A percentile compares a stretch with the other conserved stretches of the same genome.
These are phyloP conservation scores for Hirtodrosophila duncani DNA, from an alignment of 2,888 invertebrate species.

Conservation along the genomic window DNA sequence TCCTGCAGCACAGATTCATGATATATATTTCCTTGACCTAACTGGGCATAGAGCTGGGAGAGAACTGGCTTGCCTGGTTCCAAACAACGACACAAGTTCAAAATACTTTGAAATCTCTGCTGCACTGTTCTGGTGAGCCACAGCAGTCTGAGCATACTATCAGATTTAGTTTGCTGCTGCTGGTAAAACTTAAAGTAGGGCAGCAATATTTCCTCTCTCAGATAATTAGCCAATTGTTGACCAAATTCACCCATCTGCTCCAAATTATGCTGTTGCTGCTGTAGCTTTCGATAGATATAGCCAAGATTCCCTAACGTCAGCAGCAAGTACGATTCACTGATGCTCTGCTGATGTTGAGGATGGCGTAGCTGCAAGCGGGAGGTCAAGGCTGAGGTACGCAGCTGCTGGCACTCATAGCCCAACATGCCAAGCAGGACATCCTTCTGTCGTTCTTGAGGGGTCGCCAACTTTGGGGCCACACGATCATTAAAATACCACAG, in stretches of 20 bases:
- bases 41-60: slow-evolving; percentile 18
- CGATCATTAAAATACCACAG: slow-evolving; percentile 13
- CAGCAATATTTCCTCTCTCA: slow-evolving; percentile 19
- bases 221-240: slow-evolving; percentile 1
- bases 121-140: slow-evolving; percentile 3
- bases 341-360: slow-evolving; percentile 36
- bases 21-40: neutral
- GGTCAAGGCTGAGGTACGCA: slow-evolving; percentile 17
- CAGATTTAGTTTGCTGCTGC: neutral
- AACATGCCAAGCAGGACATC: slow-evolving; percentile 35
- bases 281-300: slow-evolving; percentile 27
- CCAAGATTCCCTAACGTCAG: slow-evolving; percentile 41
- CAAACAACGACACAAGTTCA: neutral
- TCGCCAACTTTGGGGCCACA: neutral
- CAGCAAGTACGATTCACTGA: slow-evolving; percentile 41
- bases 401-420: slow-evolving; percentile 35
- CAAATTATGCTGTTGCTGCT: slow-evolving; percentile 6
- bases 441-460: neutral
- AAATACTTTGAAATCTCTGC: slow-evolving; percentile 27
- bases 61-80: slow-evolving; percentile 6
- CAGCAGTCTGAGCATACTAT: slow-evolving; percentile 14
- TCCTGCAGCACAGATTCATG: slow-evolving; percentile 8
- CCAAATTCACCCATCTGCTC: slow-evolving; percentile 17
- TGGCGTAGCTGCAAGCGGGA: slow-evolving; percentile 30
- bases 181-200: slow-evolving; percentile 8